Evolutionary conservation across 2,888 invertebrate genomes (phyloP).

Genomic region (Hypomecis punctinalis): DNA sequence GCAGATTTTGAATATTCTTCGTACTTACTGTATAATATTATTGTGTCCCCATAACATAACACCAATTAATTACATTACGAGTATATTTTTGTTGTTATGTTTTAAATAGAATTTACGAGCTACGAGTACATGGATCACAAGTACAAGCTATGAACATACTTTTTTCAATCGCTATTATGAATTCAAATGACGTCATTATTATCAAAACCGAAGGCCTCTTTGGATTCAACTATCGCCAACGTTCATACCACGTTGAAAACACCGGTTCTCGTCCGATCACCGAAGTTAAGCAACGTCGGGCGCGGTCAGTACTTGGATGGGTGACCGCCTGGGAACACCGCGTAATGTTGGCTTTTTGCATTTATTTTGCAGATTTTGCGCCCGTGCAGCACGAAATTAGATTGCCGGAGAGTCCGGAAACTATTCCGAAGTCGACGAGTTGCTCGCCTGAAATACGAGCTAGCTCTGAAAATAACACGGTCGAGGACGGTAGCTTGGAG

Average conservation of each 20-base stretch:
- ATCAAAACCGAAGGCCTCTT: too few relatives aligned
- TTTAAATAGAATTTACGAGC: too few relatives aligned
- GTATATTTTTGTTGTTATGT: too few relatives aligned
- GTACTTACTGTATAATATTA: too few relatives aligned
- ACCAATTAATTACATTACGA: too few relatives aligned
- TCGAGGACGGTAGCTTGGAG: too few relatives aligned
- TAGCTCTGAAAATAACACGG: slow-evolving; percentile 42
- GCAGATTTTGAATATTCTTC: too few relatives aligned
- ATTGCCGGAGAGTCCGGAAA: slow-evolving; percentile 47
- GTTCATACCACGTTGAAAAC: slow-evolving; percentile 72
- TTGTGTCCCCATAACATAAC: too few relatives aligned
- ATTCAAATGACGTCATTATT: too few relatives aligned
- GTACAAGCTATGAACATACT: too few relatives aligned
- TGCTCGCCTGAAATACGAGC: slow-evolving; percentile 45
- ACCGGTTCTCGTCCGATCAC: slow-evolving; percentile 80
- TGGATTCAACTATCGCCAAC: slow-evolving; percentile 52
- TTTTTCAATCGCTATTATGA: too few relatives aligned
- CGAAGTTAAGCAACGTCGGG: slow-evolving; percentile 78
- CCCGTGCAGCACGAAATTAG: slow-evolving; percentile 35
- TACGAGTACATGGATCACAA: too few relatives aligned
- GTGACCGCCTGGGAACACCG: slow-evolving; percentile 73
- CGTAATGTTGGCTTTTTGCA: slow-evolving; percentile 60
- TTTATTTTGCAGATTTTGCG: slow-evolving; percentile 35
- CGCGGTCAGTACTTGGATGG: slow-evolving; percentile 78
- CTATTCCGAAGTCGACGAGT: slow-evolving; percentile 46